Base-by-base conservation (phyloP, 2,888 invertebrate species). In the Xylocampa areola region DNA sequence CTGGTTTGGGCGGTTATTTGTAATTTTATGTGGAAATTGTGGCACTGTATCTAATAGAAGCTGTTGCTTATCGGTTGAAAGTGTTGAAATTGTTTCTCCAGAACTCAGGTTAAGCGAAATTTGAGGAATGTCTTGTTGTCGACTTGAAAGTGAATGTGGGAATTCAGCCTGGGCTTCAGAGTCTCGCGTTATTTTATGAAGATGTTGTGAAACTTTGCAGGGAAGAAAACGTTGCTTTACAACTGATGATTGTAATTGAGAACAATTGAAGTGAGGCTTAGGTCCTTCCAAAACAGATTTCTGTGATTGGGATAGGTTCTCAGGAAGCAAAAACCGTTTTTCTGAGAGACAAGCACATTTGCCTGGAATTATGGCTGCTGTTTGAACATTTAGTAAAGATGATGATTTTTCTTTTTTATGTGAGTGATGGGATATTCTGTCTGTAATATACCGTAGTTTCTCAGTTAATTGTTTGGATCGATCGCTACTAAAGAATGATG, bases 301-400 rank as follows among this genome's bases (percentile, higher is more conserved):
- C n/a, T 16, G 13, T n/a, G 49, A 29, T 3, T 13, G 29, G 10
- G 60, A 40, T 16, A 40, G 3, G 25, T 36, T 51, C 6, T 36
- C 19, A 21, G 43, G 17, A 2, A 37, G 1, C 10, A 45, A 4
- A 17, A 32, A 5, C 4, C 29, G 11, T 17, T 59, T 48, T 16
- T 36, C 16, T 3, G 30, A 21, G n/a, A 23, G 41, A 27, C 37
- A 43, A 23, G 13, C 1, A 52, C 51, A 47, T 3, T 36, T 47
- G 13, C 17, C 21, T 13, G 45, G 6, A 21, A 41, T 35, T 14
- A 14, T 29, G 4, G 29, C n/a, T 19, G 43, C 10, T 7, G 29
- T 57, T 50, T 57, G 43, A 44, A 14, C 16, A 2, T 14, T 7
- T 7, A 13, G 11, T 6, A 6, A 41, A 21, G 11, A 10, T n/a